These are phyloP conservation scores for Amniataba percoides DNA, from an alignment of 2,797 vertebrate species.

Conservation along the genomic window DNA sequence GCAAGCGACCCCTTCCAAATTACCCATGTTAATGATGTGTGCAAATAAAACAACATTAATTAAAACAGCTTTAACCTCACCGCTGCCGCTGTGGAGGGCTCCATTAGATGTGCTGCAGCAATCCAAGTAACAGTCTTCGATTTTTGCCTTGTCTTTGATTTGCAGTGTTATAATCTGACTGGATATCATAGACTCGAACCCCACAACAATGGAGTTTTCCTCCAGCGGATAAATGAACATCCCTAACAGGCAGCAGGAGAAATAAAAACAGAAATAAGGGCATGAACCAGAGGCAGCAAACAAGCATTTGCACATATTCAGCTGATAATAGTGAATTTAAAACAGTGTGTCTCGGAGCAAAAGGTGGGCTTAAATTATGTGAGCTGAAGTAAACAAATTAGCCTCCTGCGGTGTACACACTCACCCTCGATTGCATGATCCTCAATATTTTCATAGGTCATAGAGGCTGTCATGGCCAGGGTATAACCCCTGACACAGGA, in stretches of 20 bases:
- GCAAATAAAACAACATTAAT: conserved; percentile 31
- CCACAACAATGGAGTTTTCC: conserved; percentile 90
- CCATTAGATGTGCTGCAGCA: conserved; percentile 79
- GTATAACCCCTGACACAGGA: conserved; percentile 95
- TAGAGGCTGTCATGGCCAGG: conserved; percentile 92
- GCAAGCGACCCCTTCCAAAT: neutral
- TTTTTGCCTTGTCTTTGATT: conserved; percentile 95
- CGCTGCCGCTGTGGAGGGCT: conserved; percentile 76
- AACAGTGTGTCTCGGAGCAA: conserved; percentile 21
- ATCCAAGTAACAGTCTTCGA: conserved; percentile 86
- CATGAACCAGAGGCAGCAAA: conserved; percentile 28
- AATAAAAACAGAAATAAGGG: neutral
- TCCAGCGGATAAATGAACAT: conserved; percentile 96
- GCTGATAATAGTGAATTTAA: conserved; percentile 23
- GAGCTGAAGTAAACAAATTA: conserved; percentile 17
- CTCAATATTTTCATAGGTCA: conserved; percentile 95
- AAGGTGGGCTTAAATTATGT: neutral
- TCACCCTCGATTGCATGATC: conserved; percentile 92
- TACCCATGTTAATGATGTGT: conserved; percentile 3
- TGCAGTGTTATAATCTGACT: conserved; percentile 91
- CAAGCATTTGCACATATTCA: conserved; percentile 29
- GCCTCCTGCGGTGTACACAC: conserved; percentile 26
- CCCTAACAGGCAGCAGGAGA: conserved; percentile 78
- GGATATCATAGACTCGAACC: conserved; percentile 93
- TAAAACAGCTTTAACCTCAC: conserved; percentile 78